Evolutionary conservation across 2,888 invertebrate genomes (phyloP).

Genomic region (Eupithecia insigniata): DNA sequence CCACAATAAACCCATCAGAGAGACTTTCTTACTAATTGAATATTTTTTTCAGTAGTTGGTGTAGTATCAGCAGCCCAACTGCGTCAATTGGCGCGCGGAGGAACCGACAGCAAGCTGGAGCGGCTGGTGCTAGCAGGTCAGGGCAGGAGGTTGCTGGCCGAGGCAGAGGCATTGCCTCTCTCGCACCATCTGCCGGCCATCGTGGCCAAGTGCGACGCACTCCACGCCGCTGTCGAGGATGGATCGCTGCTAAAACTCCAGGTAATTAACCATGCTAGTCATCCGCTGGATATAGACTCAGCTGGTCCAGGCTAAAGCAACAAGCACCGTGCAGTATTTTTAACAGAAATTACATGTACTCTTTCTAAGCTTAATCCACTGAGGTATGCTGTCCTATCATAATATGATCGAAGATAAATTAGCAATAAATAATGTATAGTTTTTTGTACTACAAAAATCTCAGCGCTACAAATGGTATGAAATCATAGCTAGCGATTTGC

Average conservation of each 20-base stretch:
- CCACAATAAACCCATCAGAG: background rate
- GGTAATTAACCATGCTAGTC: constrained; percentile 26
- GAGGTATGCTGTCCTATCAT: no score
- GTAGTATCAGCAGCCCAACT: constrained; percentile 66
- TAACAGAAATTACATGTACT: no score
- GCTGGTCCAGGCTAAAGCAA: background rate
- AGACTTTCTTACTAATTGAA: background rate
- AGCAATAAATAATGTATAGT: no score
- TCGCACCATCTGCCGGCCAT: constrained; percentile 82
- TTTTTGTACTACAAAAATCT: background rate
- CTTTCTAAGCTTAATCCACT: no score
- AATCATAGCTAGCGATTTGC: background rate
- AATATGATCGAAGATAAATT: no score
- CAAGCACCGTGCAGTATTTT: no score
- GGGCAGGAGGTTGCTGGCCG: constrained; percentile 70
- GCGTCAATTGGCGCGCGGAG: constrained; percentile 73
- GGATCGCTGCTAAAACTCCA: constrained; percentile 86
- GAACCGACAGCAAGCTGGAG: constrained; percentile 73
- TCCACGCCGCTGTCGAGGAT: constrained; percentile 90
- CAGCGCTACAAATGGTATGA: background rate
- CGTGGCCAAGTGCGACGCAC: constrained; percentile 89
- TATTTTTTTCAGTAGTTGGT: constrained; percentile 60
- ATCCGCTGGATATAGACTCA: background rate
- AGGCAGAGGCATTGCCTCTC: constrained; percentile 64
- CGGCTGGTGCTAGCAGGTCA: constrained; percentile 76